These are phyloP conservation scores for Diorhabda carinulata DNA, from an alignment of 1,140 invertebrate species.

Conservation along the genomic window DNA sequence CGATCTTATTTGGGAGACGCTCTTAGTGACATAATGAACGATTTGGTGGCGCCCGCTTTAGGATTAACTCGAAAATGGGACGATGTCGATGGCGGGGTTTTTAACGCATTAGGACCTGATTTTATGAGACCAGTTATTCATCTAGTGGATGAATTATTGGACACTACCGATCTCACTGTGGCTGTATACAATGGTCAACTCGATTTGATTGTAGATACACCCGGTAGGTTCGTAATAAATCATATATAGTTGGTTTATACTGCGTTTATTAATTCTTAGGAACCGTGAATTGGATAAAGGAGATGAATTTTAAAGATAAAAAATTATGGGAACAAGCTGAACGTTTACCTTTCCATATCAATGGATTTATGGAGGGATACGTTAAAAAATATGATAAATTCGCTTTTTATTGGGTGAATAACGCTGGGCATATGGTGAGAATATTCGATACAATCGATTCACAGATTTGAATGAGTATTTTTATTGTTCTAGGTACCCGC, in stretches of 20 bases:
- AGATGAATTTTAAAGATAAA: constrained; percentile 58
- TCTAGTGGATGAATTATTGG: constrained; percentile 64
- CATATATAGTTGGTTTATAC: not conserved
- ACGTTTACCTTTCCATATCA: constrained; percentile 21
- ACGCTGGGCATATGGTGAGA: constrained; percentile 37
- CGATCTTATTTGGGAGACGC: not conserved
- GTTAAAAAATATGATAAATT: constrained; percentile 31
- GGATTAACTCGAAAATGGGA: not conserved
- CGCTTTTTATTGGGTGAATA: constrained; percentile 33
- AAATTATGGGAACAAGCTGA: constrained; percentile 20
- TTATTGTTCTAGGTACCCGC: not conserved
- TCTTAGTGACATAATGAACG: not conserved
- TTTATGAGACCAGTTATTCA: constrained; percentile 82
- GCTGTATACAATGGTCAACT: constrained; percentile 66
- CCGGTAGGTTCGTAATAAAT: constrained; percentile 48
- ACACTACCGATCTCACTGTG: constrained; percentile 63
- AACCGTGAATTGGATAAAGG: constrained; percentile 67
- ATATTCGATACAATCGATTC: constrained; percentile 42
- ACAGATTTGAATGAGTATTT: constrained; percentile 60
- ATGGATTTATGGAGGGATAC: constrained; percentile 30
- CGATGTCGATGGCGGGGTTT: not conserved
- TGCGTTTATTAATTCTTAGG: constrained; percentile 46
- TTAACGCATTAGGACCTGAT: constrained; percentile 54
- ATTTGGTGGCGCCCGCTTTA: not conserved
- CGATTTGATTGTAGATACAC: constrained; percentile 70